These are phyloP conservation scores for Petrocephalus microphthalmus DNA, from an alignment of 2,113 vertebrate species.

Conservation along the genomic window DNA sequence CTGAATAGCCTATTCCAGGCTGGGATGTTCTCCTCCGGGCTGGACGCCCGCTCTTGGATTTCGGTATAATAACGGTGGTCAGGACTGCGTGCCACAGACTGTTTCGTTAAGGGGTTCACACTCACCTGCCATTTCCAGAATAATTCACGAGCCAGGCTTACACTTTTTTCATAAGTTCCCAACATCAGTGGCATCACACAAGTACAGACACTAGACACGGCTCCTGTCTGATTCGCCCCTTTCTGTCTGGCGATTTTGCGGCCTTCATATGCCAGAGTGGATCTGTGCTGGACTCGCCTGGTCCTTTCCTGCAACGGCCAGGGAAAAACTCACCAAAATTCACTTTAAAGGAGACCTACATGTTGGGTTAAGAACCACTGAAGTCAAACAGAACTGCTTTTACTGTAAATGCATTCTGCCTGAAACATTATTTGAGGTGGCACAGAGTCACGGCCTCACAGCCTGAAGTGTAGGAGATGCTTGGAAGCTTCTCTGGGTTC, in stretches of 20 bases:
- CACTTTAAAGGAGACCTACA: background rate
- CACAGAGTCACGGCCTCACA: background rate
- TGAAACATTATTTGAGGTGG: background rate
- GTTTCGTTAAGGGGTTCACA: background rate
- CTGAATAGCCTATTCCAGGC: background rate
- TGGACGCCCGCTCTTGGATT: background rate
- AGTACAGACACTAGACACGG: background rate
- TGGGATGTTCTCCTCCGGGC: background rate
- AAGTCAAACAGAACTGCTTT: background rate
- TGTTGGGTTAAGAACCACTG: background rate
- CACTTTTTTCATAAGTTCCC: background rate
- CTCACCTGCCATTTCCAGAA: background rate
- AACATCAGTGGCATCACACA: background rate
- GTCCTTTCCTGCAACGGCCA: background rate
- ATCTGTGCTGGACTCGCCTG: background rate
- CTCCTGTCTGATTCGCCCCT: background rate
- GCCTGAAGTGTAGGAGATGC: background rate
- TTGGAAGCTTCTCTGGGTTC: background rate
- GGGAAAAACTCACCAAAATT: background rate
- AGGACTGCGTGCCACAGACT: background rate
- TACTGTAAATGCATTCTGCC: background rate
- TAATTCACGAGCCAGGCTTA: background rate
- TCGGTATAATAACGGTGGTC: background rate
- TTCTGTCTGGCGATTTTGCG: background rate
- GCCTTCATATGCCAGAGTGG: background rate